A percentile compares a stretch with the other conserved stretches of the same genome.
Conservation (phyloP, 2,113 vertebrate genomes). For the Sitta europaea region DNA sequence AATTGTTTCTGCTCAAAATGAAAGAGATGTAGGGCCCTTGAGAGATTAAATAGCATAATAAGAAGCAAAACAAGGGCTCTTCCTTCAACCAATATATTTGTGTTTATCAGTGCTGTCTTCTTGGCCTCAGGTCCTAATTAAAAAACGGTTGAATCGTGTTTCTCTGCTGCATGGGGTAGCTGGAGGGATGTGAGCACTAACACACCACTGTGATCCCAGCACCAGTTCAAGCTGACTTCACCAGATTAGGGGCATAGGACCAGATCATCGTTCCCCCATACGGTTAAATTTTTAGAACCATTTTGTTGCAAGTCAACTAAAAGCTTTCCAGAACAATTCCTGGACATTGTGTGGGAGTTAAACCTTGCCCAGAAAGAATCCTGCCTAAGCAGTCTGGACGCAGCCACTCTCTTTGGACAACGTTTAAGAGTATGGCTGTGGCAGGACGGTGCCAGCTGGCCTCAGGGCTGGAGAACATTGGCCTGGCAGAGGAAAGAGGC, state of each 20-base stretch:
- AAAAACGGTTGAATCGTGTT: background rate
- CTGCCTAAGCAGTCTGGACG: background rate
- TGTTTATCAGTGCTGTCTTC: background rate
- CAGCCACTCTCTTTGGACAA: background rate
- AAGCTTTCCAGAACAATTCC: background rate
- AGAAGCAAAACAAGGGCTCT: background rate
- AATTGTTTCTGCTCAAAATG: background rate
- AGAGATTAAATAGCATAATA: background rate
- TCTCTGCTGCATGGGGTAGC: background rate
- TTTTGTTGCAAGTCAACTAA: background rate
- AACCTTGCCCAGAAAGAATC: background rate
- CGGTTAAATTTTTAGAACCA: background rate
- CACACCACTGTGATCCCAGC: background rate
- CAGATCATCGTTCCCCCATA: background rate
- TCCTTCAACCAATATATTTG: background rate
- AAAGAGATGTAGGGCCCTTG: background rate
- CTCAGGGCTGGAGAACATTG: background rate
- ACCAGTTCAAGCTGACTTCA: rapidly evolving
- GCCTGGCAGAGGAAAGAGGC: background rate
- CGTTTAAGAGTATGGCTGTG: background rate
- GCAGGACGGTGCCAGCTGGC: background rate
- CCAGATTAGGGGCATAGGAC: background rate
- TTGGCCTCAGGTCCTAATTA: background rate
- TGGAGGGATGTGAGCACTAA: background rate
- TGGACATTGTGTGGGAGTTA: background rate